Evolutionary conservation across 2,797 vertebrate species (phyloP).

Genomic region (Amblyraja radiata): DNA sequence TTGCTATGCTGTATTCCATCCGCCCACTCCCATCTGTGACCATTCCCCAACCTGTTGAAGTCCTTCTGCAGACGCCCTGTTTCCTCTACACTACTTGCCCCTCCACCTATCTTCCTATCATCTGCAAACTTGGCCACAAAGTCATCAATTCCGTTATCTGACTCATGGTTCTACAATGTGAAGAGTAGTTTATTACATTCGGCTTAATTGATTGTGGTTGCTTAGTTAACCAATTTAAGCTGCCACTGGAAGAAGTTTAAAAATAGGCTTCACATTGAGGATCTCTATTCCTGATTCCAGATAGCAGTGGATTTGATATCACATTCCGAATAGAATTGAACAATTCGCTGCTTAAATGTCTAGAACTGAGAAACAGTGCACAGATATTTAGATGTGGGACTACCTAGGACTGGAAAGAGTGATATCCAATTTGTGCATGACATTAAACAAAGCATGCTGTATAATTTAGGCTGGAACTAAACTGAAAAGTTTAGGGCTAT

Average conservation of each 20-base stretch:
- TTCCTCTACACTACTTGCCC: too few relatives aligned
- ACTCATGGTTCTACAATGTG: too few relatives aligned
- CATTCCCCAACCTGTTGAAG: too few relatives aligned
- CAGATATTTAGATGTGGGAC: neutral
- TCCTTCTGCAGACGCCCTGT: too few relatives aligned
- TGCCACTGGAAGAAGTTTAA: neutral
- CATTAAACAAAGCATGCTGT: too few relatives aligned
- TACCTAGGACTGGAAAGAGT: neutral
- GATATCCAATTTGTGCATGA: neutral
- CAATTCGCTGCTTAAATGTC: neutral
- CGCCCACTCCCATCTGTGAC: too few relatives aligned
- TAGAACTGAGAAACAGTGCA: neutral
- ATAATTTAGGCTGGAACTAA: neutral
- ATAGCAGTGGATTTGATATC: neutral
- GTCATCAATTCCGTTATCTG: too few relatives aligned
- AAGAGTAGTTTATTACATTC: neutral
- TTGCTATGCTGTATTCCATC: too few relatives aligned
- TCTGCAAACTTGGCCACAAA: too few relatives aligned
- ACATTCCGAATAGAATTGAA: neutral
- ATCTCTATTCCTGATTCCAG: neutral
- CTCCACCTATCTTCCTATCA: too few relatives aligned
- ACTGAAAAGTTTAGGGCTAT: too few relatives aligned
- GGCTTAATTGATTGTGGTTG: neutral
- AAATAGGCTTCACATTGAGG: neutral
- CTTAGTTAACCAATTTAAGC: neutral